Evolutionary conservation across 2,113 vertebrate genomes (phyloP), one percentile per base, ranked within the genome.

Genomic region (Sebastes schlegelii): DNA sequence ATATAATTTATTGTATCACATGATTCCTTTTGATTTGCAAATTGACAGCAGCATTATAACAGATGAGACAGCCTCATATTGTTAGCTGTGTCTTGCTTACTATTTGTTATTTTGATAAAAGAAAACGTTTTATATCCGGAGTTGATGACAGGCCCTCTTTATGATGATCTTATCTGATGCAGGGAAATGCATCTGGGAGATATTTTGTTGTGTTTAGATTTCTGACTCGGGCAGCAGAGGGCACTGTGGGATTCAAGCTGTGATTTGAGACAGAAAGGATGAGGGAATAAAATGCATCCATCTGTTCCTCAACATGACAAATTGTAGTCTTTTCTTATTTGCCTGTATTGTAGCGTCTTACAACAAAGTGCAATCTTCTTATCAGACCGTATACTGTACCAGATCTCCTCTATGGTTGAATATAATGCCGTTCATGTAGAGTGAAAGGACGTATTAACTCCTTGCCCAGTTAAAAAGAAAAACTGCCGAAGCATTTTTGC

Each of bases 171-270:
- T 76, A 84, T 87, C 74, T 77, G 57, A 80, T 51, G 64, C 61
- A 60, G n/a, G 17, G 3, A 78, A 57, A 60, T 77, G 54, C 10
- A 74, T 71, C 34, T 71, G 1, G 3, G 49, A 72, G 11, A 16
- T 51, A 8, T n/a, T 19, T 51, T 23, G 34, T 4, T 46, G 14
- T 42, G 5, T 43, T 57, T 46, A 17, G 4, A 42, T 65, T 61
- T 69, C 49, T 46, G 51, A 52, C 42, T 77, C 2, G 8, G 55
- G 40, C 92, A 91, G 90, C 85, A 94, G 93, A 83, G 89, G 91
- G 91, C 90, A 49, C 76, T 92, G 88, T 89, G 61, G 82, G 60
- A 72, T 60, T 80, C 85, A 74, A 62, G 6, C 78, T 88, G 58
- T 12, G 40, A 70, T 64, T 49, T 74, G 14, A 76, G 17, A 71